A percentile compares a stretch with the other conserved stretches of the same genome.
Evolutionary conservation across 2,113 vertebrate genomes (phyloP).

Genomic region (Scytalopus superciliaris): DNA sequence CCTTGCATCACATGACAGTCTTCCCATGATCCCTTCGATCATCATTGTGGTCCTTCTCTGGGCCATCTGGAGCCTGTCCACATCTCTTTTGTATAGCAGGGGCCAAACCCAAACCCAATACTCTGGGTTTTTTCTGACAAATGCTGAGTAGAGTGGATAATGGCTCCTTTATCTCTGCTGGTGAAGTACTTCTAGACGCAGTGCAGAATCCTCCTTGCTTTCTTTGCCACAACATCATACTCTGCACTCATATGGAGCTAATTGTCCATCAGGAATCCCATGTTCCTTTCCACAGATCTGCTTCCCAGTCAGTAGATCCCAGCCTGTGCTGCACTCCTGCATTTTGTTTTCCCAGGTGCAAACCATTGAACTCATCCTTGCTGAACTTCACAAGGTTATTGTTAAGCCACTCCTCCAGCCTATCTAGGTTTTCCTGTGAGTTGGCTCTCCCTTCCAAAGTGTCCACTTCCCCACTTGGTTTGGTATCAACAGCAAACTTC

Average conservation of each 20-base stretch:
- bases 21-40: not conserved
- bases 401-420: not conserved
- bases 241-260: not conserved
- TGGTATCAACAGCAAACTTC: not conserved
- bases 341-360: not conserved
- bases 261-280: not conserved
- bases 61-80: not conserved
- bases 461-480: not conserved
- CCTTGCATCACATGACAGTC: not conserved
- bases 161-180: not conserved
- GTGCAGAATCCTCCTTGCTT: not conserved
- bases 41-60: not conserved
- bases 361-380: not conserved
- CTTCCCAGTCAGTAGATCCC: not conserved
- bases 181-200: not conserved
- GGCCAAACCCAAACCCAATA: not conserved
- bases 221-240: not conserved
- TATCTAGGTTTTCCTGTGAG: accelerated
- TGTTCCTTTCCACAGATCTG: not conserved
- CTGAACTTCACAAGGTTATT: not conserved
- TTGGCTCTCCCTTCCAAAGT: not conserved
- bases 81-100: not conserved
- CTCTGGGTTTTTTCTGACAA: not conserved
- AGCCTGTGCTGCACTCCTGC: not conserved
- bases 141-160: not conserved